phyloP scores from a whole-genome alignment of 1,140 invertebrate species.

The Euwallacea similis region DNA sequence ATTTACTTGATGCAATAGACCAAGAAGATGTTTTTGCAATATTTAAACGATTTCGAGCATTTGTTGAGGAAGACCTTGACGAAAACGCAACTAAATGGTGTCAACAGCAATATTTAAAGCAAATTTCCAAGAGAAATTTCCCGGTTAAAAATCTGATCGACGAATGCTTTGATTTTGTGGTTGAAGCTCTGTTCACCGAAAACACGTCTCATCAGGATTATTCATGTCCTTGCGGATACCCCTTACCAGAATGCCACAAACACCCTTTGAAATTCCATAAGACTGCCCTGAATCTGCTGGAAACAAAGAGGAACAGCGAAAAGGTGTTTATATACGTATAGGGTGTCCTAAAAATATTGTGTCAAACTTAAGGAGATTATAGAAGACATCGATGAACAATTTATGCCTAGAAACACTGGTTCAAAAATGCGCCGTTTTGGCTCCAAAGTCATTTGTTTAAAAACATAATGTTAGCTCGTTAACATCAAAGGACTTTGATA shows the following conservation, averaged over 20 bases:
- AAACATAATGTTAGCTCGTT: too few relatives aligned
- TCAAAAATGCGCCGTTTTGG: background rate
- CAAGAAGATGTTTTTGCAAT: constrained; percentile 21
- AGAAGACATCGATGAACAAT: background rate
- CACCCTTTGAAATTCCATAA: constrained; percentile 40
- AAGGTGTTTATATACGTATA: constrained; percentile 6
- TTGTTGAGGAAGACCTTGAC: constrained; percentile 35
- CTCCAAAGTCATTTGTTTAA: background rate
- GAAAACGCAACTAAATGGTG: constrained; percentile 45
- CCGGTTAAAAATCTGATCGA: constrained; percentile 33
- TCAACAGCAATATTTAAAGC: constrained; percentile 44
- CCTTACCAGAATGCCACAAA: constrained; percentile 44
- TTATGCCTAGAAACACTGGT: background rate
- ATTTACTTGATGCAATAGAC: constrained; percentile 17
- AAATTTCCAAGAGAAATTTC: constrained; percentile 33
- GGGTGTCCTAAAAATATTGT: background rate
- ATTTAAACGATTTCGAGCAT: constrained; percentile 38
- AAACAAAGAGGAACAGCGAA: constrained; percentile 30
- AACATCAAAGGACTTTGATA: too few relatives aligned
- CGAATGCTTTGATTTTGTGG: constrained; percentile 39
- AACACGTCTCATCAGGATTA: constrained; percentile 35
- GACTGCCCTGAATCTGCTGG: constrained; percentile 39
- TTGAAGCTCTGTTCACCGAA: constrained; percentile 39
- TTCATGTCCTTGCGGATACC: constrained; percentile 48
- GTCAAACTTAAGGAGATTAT: too few relatives aligned